Evolutionary conservation across 2,113 vertebrate genomes (phyloP).

Genomic region (Recurvirostra avosetta): DNA sequence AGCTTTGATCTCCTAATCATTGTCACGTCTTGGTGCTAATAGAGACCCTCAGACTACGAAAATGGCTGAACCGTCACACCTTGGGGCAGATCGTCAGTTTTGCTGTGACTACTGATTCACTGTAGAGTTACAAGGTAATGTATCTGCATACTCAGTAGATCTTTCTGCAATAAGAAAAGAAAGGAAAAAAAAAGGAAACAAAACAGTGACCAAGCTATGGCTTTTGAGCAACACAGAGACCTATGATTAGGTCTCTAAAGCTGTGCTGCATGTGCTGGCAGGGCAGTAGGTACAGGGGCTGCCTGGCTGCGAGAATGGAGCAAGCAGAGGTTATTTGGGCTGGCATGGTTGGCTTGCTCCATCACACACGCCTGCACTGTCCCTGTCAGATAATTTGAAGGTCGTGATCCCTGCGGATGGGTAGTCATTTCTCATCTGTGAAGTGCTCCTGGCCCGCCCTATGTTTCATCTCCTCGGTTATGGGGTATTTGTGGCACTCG

Average conservation of each 20-base stretch:
- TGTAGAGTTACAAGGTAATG: not conserved
- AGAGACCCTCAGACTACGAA: not conserved
- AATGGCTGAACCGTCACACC: not conserved
- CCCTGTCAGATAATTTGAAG: not conserved
- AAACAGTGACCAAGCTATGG: not conserved
- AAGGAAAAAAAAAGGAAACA: rapidly evolving
- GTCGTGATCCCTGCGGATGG: not conserved
- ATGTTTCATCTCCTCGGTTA: not conserved
- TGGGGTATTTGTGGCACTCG: not conserved
- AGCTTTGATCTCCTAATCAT: not conserved
- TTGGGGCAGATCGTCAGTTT: not conserved
- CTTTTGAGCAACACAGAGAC: not conserved
- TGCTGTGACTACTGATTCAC: not conserved
- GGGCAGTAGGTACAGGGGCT: not conserved
- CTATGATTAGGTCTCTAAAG: not conserved
- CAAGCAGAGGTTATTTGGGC: not conserved
- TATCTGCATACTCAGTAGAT: not conserved
- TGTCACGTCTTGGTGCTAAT: not conserved
- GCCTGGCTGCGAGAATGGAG: not conserved
- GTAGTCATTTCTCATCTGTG: not conserved
- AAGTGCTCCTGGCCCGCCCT: not conserved
- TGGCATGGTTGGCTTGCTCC: not conserved
- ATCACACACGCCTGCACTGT: not conserved
- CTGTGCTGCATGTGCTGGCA: not conserved
- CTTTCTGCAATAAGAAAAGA: not conserved